Base-by-base conservation (phyloP, 37 sponge, comb jelly and placozoan species). In the Haliclona indistincta region DNA sequence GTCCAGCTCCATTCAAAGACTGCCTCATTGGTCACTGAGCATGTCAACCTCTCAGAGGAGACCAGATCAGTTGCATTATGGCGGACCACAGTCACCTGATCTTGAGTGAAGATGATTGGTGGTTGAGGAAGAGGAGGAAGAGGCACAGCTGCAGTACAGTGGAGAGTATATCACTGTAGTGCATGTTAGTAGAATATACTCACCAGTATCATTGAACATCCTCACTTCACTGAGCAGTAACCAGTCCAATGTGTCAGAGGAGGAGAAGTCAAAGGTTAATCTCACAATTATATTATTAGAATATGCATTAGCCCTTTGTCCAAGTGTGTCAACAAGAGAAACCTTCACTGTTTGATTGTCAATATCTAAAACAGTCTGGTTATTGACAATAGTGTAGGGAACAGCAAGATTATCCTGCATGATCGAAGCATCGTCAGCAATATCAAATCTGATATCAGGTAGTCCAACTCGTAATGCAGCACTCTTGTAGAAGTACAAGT, bases 401-500 rank as follows among this genome's bases (percentile, higher is more conserved):
- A 68, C n/a, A 64, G 84, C 20, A 38, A 33, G 53, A 25, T 25
- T 25, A 58, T 26, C 25, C 13, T 25, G 6, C n/a, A n/a, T 6
- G n/a, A n/a, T 20, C 11, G 26, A 17, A 15, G 10, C 60, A 58
- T 6, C 7, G 32, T 35, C 38, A 64, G 52, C 8, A 38, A 22
- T n/a, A 25, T 6, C 25, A 58, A 26, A 25, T 20, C 22, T 58
- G 7, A 74, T 32, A 42, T 45, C 28, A 56, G 86, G 79, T 17
- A 85, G 79, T 67, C 86, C 86, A 71, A 70, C 43, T 41, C 79
- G 58, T 34, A 45, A 32, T 20, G 79, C 45, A 20, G 86, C 79
- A 28, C 53, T 64, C 43, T 85, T 70, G 40, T 85, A 85, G 67
- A 78, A 85, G 71, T 65, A 85, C 22, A 85, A 32, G 62, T 78